A percentile compares a stretch with the other conserved stretches of the same genome.
Evolutionary conservation across 2,113 vertebrate genomes (phyloP).

Genomic region (Antennarius striatus): DNA sequence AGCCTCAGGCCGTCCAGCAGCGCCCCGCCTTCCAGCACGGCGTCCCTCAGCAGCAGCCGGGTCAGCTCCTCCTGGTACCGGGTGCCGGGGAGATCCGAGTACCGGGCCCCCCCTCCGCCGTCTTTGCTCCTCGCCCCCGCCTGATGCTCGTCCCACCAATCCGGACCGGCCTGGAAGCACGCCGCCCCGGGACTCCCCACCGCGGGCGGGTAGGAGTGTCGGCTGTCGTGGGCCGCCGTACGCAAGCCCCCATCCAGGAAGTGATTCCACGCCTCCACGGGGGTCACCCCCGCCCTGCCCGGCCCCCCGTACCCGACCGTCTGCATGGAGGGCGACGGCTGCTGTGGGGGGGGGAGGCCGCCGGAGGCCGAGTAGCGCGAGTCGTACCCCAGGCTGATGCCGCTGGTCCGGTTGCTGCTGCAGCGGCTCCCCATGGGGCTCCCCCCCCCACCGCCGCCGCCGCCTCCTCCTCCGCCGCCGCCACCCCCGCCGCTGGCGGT

Average conservation of each 20-base stretch:
- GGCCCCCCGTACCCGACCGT: slow-evolving; percentile 45
- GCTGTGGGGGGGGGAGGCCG: slow-evolving; percentile 65
- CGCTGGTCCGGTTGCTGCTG: slow-evolving; percentile 88
- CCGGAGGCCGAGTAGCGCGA: slow-evolving; percentile 79
- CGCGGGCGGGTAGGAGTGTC: slow-evolving; percentile 87
- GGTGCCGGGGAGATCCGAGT: slow-evolving; percentile 80
- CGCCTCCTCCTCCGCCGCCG: slow-evolving; percentile 49
- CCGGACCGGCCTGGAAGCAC: slow-evolving; percentile 63
- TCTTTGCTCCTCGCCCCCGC: slow-evolving; percentile 48
- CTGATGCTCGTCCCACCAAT: slow-evolving; percentile 77
- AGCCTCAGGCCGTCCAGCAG: slow-evolving; percentile 75
- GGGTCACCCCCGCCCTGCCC: slow-evolving; percentile 54
- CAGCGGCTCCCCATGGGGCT: slow-evolving; percentile 85
- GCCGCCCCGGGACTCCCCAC: slow-evolving; percentile 79
- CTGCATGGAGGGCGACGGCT: slow-evolving; percentile 65
- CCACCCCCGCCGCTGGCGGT: slow-evolving; percentile 85
- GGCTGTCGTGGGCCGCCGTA: slow-evolving; percentile 77
- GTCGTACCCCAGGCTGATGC: slow-evolving; percentile 89
- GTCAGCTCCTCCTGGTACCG: slow-evolving; percentile 86
- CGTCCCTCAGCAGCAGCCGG: slow-evolving; percentile 76
- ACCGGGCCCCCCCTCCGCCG: slow-evolving; percentile 62
- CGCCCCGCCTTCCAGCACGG: slow-evolving; percentile 67
- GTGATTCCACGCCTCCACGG: slow-evolving; percentile 77
- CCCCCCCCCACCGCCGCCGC: slow-evolving; percentile 81
- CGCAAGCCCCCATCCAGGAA: slow-evolving; percentile 71